Base-by-base conservation (phyloP, 2,888 invertebrate genomes). In the Clivina fossor region DNA sequence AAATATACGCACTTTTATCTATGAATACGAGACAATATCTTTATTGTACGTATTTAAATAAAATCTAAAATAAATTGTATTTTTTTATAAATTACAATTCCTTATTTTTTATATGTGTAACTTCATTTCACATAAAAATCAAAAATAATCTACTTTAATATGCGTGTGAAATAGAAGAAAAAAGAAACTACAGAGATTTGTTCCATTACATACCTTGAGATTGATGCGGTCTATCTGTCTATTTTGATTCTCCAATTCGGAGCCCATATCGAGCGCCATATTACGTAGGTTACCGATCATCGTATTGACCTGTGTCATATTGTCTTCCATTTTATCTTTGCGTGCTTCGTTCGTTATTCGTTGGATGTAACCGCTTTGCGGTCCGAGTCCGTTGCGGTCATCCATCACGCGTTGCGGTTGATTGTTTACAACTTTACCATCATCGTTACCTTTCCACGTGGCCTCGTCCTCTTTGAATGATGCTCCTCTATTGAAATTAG, bases 231-330 rank as follows among this genome's bases (percentile, higher is more conserved):
- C 96, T 70, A 99, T 80, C 78, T 98, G 98, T 71, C 88, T 81
- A 77, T 99, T 99, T 80, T 99, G 99, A 78, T 96, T 94, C 77
- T 93, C 91, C 62, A 97, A 83, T 75, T 98, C 97, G 64, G 92
- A 94, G 67, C 97, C 97, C 98, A 99, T 99, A 75, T 99, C 99
- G 64, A 99, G 86, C 49, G 99, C 99, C 99, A 99, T 99, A 79
- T 99, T 99, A 71, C 97, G 90, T 69, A 99, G 80, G 75, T 99
- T 99, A 47, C 96, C 95, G 69, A 98, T 89, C 95, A 98, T 97
- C 41, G 93, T 93, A 76, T 91, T 91, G 62, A 98, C 96, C 73
- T 97, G 94, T 5, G 90, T 90, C 84, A 99, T 88, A 77, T 99
- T 99, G 60, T 98, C 93, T 73, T 99, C 99, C 98, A 99, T 99